Percentiles rank a stretch among this genome's conserved stretches.
Conservation (phyloP, 2,888 invertebrate species). For the Tortrix viridana region DNA sequence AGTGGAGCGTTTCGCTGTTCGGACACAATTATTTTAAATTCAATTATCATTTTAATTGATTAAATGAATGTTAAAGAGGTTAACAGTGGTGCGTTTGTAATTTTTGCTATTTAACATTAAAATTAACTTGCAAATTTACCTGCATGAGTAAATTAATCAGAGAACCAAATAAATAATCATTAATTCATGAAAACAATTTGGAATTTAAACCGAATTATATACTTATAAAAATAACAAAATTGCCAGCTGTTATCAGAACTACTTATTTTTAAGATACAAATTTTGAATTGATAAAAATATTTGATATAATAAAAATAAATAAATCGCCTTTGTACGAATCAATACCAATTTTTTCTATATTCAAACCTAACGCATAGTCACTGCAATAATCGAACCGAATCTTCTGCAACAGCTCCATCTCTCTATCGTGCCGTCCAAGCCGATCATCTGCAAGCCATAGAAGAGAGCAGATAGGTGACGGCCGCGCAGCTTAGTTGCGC, state of each 20-base stretch:
- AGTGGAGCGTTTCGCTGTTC: constrained; percentile 21
- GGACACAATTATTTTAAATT: neutral
- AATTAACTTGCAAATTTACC: too few species aligned
- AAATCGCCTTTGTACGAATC: too few species aligned
- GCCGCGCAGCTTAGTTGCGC: constrained; percentile 77
- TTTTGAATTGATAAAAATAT: too few species aligned
- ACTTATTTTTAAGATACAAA: too few species aligned
- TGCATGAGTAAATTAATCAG: too few species aligned
- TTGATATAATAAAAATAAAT: too few species aligned
- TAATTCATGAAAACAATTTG: too few species aligned
- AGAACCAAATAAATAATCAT: too few species aligned
- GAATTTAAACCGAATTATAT: too few species aligned
- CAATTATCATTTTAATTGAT: neutral
- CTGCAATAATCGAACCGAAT: constrained; percentile 13
- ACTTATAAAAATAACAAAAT: too few species aligned
- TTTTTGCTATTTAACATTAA: neutral
- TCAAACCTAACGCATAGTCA: constrained; percentile 3
- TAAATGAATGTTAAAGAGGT: neutral
- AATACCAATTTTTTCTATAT: neutral
- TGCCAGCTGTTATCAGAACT: too few species aligned
- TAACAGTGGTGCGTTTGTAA: neutral
- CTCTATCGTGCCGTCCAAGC: constrained; percentile 43
- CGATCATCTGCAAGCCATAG: constrained; percentile 79
- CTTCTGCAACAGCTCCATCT: constrained; percentile 16
- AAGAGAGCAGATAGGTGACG: constrained; percentile 74